Evolutionary conservation across 1,140 invertebrate species (phyloP).

Genomic region (Listronotus bonariensis): DNA sequence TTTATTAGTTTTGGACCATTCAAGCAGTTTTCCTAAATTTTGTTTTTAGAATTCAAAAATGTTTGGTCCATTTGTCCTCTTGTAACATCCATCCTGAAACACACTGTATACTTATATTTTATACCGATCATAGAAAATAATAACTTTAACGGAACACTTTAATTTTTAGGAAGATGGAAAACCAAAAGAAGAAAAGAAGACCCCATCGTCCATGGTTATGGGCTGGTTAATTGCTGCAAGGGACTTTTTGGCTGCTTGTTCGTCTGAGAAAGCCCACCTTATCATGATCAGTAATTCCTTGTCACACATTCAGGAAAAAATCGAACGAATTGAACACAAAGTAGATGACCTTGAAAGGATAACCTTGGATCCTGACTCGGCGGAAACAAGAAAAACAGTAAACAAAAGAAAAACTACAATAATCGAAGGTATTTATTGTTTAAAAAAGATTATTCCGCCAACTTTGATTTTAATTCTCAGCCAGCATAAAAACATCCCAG

Average conservation of each 20-base stretch:
- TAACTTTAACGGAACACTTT: too few species aligned
- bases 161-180: too few species aligned
- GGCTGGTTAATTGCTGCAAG: background rate
- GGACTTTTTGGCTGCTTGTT: conserved; percentile 17
- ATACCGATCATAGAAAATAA: too few species aligned
- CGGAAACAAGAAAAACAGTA: conserved; percentile 9
- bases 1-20: too few species aligned
- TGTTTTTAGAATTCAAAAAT: too few species aligned
- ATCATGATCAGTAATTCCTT: conserved; percentile 24
- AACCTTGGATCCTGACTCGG: conserved; percentile 19
- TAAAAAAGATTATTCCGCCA: too few species aligned
- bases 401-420: conserved; percentile 28
- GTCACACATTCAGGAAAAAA: conserved; percentile 11
- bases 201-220: background rate
- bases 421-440: conserved; percentile 19
- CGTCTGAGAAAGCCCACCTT: conserved; percentile 11
- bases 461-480: too few species aligned
- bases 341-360: conserved; percentile 23
- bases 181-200: conserved; percentile 17
- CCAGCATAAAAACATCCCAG: too few species aligned
- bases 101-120: too few species aligned
- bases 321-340: conserved; percentile 21
- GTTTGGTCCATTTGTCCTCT: too few species aligned
- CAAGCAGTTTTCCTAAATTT: too few species aligned
- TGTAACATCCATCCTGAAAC: too few species aligned